phyloP scores from a whole-genome alignment of 2,888 invertebrate species.

The Amblyteles armatorius region DNA sequence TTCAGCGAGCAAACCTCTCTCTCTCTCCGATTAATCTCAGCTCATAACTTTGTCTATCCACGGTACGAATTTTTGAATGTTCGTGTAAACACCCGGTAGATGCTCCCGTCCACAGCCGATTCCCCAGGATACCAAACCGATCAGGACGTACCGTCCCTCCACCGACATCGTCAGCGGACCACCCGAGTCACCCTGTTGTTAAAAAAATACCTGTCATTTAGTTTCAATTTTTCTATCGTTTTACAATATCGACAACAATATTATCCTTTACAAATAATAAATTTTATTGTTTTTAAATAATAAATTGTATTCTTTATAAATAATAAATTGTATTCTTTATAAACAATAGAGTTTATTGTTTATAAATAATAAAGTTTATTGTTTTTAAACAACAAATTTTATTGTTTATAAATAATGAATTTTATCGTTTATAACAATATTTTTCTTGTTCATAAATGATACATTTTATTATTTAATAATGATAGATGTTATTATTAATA shows the following conservation, averaged over 20 bases:
- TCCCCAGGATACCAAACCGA: constrained; percentile 96
- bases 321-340: too few relatives aligned
- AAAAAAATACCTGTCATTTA: background rate
- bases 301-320: too few relatives aligned
- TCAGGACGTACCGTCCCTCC: constrained; percentile 94
- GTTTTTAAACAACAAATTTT: too few relatives aligned
- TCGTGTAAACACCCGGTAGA: constrained; percentile 96
- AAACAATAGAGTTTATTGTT: too few relatives aligned
- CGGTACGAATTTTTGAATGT: constrained; percentile 96
- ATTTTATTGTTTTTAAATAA: too few relatives aligned
- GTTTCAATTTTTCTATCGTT: background rate
- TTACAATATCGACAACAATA: background rate
- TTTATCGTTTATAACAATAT: too few relatives aligned
- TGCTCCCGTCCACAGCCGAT: constrained; percentile 96
- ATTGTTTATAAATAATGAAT: too few relatives aligned
- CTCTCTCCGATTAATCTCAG: constrained; percentile 79
- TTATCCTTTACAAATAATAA: too few relatives aligned
- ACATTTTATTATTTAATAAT: too few relatives aligned
- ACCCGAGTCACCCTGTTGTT: constrained; percentile 89
- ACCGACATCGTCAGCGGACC: constrained; percentile 95
- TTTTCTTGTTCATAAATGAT: too few relatives aligned
- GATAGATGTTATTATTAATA: too few relatives aligned
- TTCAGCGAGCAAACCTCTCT: constrained; percentile 10
- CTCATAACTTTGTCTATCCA: constrained; percentile 95
- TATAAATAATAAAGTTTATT: too few relatives aligned